Evolutionary conservation across 1,140 invertebrate genomes (phyloP).

Genomic region (Harlomillsia oculata): DNA sequence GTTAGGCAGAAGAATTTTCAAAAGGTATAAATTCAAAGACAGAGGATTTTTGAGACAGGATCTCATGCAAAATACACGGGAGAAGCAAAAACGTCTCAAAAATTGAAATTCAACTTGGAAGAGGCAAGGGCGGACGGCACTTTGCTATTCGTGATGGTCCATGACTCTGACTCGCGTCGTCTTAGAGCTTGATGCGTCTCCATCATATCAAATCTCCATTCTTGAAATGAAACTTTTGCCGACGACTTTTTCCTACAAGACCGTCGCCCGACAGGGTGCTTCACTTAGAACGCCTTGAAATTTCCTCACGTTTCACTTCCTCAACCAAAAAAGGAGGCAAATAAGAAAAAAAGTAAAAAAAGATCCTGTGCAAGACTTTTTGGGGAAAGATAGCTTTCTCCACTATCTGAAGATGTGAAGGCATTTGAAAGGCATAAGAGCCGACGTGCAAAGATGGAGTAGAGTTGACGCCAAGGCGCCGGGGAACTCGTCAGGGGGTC

Average conservation of each 20-base stretch:
- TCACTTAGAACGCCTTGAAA: too few relatives aligned
- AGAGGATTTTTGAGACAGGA: too few relatives aligned
- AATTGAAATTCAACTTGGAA: constrained; percentile 33
- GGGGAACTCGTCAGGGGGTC: constrained; percentile 28
- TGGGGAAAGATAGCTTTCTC: neutral
- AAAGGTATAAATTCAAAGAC: too few relatives aligned
- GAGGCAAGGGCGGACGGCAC: too few relatives aligned
- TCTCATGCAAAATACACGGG: constrained; percentile 29
- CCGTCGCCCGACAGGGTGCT: neutral
- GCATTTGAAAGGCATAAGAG: neutral
- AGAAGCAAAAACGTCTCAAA: constrained; percentile 14
- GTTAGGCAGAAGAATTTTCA: too few relatives aligned
- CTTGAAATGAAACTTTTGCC: constrained; percentile 14
- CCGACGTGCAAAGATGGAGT: neutral
- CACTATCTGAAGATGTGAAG: neutral
- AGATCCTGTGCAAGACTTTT: neutral
- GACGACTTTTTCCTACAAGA: too few relatives aligned
- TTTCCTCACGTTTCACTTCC: constrained; percentile 6
- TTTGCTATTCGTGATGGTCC: neutral
- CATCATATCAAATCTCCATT: constrained; percentile 29
- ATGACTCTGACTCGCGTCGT: constrained; percentile 3
- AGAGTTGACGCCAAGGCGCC: too few relatives aligned
- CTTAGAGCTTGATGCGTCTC: constrained; percentile 16
- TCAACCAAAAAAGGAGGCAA: too few relatives aligned
- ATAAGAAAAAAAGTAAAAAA: too few relatives aligned